Evolutionary conservation across 2,888 invertebrate genomes (phyloP), one percentile per base, ranked within the genome.

Genomic region (Loripinus fragilis): DNA sequence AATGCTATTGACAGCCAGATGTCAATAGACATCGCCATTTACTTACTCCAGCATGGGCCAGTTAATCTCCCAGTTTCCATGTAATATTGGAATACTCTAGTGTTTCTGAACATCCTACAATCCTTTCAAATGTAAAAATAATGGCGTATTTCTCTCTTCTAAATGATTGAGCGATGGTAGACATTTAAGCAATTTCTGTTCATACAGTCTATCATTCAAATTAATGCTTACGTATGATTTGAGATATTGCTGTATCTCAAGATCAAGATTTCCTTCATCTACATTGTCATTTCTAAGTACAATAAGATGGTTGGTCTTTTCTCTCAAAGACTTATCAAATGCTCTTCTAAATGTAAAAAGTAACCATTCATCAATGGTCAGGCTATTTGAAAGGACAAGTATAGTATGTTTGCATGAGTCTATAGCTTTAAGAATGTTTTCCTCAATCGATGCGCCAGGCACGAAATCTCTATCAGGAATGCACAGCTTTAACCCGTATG

Each of bases 391-490:
- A 7, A 88, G 35, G 1, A 88, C 52, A 42, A 88, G 83, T 2
- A 88, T 17, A 17, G 86, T 87, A 35, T 81, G 74, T n/a, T 67
- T 50, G 52, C 84, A 78, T 20, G 48, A 64, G 2, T 83, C 67
- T 0, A 88, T 78, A 0, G 86, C 85, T 12, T 80, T 78, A 12
- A 87, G 55, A 55, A 87, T 76, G 42, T 88, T 88, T 45, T 87
- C 85, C 28, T 88, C 86, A 28, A 81, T 85, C 2, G 86, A 79
- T 1, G 85, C 85, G 8, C 88, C 88, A 1, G 81, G 84, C 5
- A 85, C 69, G 23, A 88, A 88, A 52, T 88, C 86, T 25, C 86
- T 74, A 65, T 88, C 88, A 0, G 87, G 78, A 10, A 88, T 75
- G 50, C 80, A 80, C 28, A 83, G 70, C 0, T 25, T 68, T 64